Evolutionary conservation across 1,140 invertebrate species (phyloP), one percentile per base, ranked within the genome.

Genomic region (Drosophila aff.): DNA sequence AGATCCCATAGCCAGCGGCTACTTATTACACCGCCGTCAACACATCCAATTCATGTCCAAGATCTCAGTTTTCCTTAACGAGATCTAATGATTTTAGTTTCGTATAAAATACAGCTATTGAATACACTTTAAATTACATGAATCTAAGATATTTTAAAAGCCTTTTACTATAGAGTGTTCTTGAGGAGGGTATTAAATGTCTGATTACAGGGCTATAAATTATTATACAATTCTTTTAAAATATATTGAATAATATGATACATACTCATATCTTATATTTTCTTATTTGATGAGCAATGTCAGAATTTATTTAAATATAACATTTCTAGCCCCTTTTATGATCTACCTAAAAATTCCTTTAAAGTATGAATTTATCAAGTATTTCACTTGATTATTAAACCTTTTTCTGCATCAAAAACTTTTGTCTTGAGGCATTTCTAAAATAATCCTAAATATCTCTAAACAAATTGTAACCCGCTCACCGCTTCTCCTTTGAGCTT

Each of bases 11-110:
- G 46, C 61, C 76, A 76, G 64, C 74, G 82, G 75, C 75, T 72
- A 85, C 65, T 78, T 74, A 78, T 75, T 85, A 79, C 76, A 64
- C 65, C 60, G 33, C 40, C n/a, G 43, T 40, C 66, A 68, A 63
- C 59, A 64, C 65, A 73, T 72, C 40, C 26, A 13, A 58, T 59
- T 59, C 67, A 38, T 38, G 40, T 36, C 53, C 64, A 41, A 72
- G 64, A 72, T 58, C 65, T 57, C 4, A 16, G 33, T 33, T 49
- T 72, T 36, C 41, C 47, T 53, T 18, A 40, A 33, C 33, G 13
- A 44, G 43, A 72, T 47, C 49, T 31, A 33, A 18, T 6, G 28
- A 33, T 66, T 36, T 28, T n/a, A 9, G 11, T 7, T 1, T 7
- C 8, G 2, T 18, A 11, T 40, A n/a, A 40, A 40, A 57, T 6